These are phyloP conservation scores for Coelopa pilipes DNA, from an alignment of 2,888 invertebrate species.

Conservation along the genomic window DNA sequence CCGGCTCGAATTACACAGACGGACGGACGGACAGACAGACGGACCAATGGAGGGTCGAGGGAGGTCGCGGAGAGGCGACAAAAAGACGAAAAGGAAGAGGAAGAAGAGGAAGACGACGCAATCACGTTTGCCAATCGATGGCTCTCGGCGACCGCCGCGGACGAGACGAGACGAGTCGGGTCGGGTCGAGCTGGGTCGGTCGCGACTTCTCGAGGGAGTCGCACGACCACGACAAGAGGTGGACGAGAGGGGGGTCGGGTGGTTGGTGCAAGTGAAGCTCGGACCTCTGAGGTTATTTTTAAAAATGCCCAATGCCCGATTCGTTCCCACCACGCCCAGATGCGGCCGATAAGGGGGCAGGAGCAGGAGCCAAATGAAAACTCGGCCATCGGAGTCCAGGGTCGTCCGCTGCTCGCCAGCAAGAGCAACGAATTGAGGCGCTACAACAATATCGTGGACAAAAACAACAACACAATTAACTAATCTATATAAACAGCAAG, in stretches of 20 bases:
- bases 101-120: background rate
- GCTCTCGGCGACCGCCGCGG: background rate
- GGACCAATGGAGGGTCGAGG: background rate
- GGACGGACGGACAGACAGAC: too few relatives aligned
- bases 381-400: slow-evolving; percentile 19
- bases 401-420: background rate
- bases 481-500: too few relatives aligned
- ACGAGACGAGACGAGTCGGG: background rate
- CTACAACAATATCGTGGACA: background rate
- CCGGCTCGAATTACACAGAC: slow-evolving; percentile 38
- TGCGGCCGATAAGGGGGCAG: background rate
- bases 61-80: background rate
- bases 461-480: background rate
- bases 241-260: background rate
- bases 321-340: background rate
- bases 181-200: too few relatives aligned
- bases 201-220: too few relatives aligned
- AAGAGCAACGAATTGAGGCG: background rate
- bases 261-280: slow-evolving; percentile 42
- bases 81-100: background rate
- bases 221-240: too few relatives aligned
- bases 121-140: slow-evolving; percentile 14
- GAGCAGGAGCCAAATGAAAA: slow-evolving; percentile 18
- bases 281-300: slow-evolving; percentile 37
- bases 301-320: background rate